phyloP scores from a whole-genome alignment of 2,888 invertebrate genomes.

The Melinaea marsaeus region DNA sequence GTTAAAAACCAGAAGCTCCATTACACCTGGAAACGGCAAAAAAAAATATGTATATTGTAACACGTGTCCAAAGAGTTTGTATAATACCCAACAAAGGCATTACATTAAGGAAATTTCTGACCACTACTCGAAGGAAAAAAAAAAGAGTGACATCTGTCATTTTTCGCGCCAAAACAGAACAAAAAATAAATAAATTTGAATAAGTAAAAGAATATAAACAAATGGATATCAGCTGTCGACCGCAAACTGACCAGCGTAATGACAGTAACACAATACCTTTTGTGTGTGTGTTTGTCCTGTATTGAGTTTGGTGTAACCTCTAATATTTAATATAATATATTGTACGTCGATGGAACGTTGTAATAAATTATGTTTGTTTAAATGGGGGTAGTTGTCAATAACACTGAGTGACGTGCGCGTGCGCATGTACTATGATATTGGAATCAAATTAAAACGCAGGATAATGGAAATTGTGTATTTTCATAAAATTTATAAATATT shows the following conservation, averaged over 20 bases:
- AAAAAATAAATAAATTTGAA: conserved; percentile 4
- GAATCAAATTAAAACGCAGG: too few relatives aligned
- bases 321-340: not conserved
- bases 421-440: too few relatives aligned
- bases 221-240: conserved; percentile 53
- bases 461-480: too few relatives aligned
- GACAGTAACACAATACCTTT: conserved; percentile 33
- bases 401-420: too few relatives aligned
- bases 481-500: too few relatives aligned
- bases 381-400: too few relatives aligned
- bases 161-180: conserved; percentile 43
- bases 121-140: conserved; percentile 37
- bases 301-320: not conserved
- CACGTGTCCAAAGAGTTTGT: conserved; percentile 45
- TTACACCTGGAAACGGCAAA: conserved; percentile 39
- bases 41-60: conserved; percentile 41
- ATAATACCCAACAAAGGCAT: conserved; percentile 40
- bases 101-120: conserved; percentile 40
- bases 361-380: too few relatives aligned
- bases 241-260: conserved; percentile 50
- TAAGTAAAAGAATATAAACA: conserved; percentile 10
- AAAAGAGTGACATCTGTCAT: conserved; percentile 56
- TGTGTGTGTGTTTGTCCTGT: conserved; percentile 5
- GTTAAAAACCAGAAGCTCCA: conserved; percentile 20
- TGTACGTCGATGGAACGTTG: too few relatives aligned